phyloP scores from a whole-genome alignment of 2,113 vertebrate species.

The Callithrix jacchus region DNA sequence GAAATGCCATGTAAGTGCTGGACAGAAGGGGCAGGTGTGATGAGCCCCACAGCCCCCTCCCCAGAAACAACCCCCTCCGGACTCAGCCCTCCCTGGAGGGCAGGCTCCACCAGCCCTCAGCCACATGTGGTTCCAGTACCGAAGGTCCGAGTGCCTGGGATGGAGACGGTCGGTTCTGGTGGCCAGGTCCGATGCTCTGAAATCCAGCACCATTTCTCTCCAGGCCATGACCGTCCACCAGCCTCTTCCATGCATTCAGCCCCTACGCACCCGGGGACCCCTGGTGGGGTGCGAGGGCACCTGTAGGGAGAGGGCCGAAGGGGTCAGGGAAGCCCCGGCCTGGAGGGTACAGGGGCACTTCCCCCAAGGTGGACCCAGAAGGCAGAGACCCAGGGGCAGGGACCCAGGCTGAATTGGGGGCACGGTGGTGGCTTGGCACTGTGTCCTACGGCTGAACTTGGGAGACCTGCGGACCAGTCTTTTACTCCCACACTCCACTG shows the following conservation, averaged over 20 bases:
- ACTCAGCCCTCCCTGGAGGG: constrained; percentile 59
- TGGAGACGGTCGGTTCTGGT: neutral
- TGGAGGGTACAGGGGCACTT: constrained; percentile 95
- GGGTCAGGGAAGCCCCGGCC: constrained; percentile 96
- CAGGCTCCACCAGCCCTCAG: constrained; percentile 30
- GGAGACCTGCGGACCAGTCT: constrained; percentile 88
- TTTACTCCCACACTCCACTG: too few relatives aligned
- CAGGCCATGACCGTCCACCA: neutral
- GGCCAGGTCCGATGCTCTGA: neutral
- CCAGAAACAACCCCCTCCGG: constrained; percentile 55
- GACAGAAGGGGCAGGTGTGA: constrained; percentile 41
- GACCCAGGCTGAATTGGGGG: constrained; percentile 93
- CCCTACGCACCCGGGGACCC: constrained; percentile 95
- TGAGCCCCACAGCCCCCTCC: constrained; percentile 13
- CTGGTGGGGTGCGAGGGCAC: constrained; percentile 97
- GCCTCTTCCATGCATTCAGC: neutral
- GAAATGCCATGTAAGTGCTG: constrained; percentile 72
- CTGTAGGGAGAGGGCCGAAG: constrained; percentile 91
- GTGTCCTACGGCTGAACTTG: constrained; percentile 95
- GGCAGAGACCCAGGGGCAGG: constrained; percentile 95
- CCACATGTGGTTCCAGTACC: neutral
- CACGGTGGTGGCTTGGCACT: constrained; percentile 95
- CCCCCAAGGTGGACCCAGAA: constrained; percentile 87
- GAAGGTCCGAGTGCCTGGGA: neutral
- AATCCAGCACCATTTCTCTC: constrained; percentile 32